Conservation (phyloP, 2,888 invertebrate genomes). For the Pheosia gnoma region DNA sequence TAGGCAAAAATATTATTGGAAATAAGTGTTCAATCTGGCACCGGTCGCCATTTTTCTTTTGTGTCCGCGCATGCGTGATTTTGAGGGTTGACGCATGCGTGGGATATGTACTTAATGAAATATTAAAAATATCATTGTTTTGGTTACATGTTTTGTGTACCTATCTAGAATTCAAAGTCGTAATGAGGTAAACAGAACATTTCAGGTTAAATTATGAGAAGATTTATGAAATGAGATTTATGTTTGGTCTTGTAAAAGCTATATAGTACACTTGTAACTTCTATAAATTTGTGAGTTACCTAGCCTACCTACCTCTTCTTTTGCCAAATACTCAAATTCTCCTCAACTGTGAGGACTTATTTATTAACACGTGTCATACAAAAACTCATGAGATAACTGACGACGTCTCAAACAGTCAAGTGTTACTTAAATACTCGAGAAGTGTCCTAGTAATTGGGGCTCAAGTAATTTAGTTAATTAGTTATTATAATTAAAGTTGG, state of each 20-base stretch:
- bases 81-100: slow-evolving; percentile 57
- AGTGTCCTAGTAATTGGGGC: too few species aligned
- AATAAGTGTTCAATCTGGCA: slow-evolving; percentile 48
- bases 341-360: too few species aligned
- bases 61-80: slow-evolving; percentile 56
- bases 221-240: too few species aligned
- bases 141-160: slow-evolving; percentile 31
- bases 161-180: slow-evolving; percentile 34
- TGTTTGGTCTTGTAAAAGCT: too few species aligned
- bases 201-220: neutral
- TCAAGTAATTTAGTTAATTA: neutral
- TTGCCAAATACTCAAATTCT: too few species aligned
- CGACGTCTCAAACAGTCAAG: too few species aligned
- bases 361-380: too few species aligned
- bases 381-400: too few species aligned
- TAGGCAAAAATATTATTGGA: slow-evolving; percentile 52
- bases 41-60: slow-evolving; percentile 60
- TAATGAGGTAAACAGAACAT: slow-evolving; percentile 3
- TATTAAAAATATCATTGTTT: slow-evolving; percentile 50
- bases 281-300: too few species aligned
- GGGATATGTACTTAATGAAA: slow-evolving; percentile 33
- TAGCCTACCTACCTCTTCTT: too few species aligned
- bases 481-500: neutral
- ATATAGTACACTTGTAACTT: too few species aligned
- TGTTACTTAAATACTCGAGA: too few species aligned